Percentiles rank a stretch among this genome's conserved stretches.
Evolutionary conservation across 2,888 invertebrate species (phyloP).

Genomic region (Mycalesis mineus): DNA sequence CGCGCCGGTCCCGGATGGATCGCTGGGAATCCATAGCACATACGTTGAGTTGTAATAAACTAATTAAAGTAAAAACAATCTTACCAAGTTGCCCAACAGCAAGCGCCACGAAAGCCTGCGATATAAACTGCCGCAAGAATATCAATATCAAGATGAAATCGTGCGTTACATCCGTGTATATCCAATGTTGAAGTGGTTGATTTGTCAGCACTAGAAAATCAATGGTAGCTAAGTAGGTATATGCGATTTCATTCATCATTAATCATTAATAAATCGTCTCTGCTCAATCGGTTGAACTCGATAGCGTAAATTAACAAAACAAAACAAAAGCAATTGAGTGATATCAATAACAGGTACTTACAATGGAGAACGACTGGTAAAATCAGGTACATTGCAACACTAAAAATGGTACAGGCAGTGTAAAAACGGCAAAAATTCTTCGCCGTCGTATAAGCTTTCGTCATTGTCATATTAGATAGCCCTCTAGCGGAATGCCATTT

Average conservation of each 20-base stretch:
- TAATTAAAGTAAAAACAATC: too few relatives aligned
- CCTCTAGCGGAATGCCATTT: constrained; percentile 60
- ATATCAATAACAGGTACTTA: constrained; percentile 43
- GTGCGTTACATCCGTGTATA: constrained; percentile 47
- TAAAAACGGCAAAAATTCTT: constrained; percentile 57
- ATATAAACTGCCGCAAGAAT: constrained; percentile 48
- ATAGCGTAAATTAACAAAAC: too few relatives aligned
- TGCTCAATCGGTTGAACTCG: too few relatives aligned
- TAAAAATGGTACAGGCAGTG: constrained; percentile 59
- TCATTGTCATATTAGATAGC: constrained; percentile 65
- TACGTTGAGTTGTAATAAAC: too few relatives aligned
- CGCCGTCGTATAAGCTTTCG: constrained; percentile 47
- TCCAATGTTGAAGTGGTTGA: constrained; percentile 53
- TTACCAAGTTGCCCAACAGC: constrained; percentile 64
- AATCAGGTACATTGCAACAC: constrained; percentile 56
- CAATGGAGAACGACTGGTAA: constrained; percentile 53
- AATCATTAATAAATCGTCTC: too few relatives aligned
- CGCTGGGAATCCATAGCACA: too few relatives aligned
- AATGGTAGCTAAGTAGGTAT: neutral
- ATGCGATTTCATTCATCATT: too few relatives aligned
- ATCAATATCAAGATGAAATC: constrained; percentile 40
- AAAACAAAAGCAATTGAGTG: neutral
- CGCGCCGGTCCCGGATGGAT: too few relatives aligned
- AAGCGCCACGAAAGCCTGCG: constrained; percentile 58
- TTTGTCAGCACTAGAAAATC: constrained; percentile 48